Evolutionary conservation across 1,140 invertebrate genomes (phyloP), one percentile per base, ranked within the genome.

Genomic region (Musca domestica): DNA sequence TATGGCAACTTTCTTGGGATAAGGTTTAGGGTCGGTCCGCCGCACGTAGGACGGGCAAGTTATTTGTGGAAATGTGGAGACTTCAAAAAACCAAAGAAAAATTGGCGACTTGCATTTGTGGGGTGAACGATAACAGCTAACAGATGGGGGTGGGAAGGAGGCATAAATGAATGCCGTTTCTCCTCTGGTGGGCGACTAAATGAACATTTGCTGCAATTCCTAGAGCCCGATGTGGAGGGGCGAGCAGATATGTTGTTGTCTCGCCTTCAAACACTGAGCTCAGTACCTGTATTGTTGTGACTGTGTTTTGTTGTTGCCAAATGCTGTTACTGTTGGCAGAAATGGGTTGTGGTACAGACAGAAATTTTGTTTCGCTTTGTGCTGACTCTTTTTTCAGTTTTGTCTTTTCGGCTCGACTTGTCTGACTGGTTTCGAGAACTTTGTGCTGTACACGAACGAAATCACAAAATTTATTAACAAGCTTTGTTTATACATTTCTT

Each of bases 181-280:
- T 34, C 12, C 17, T 30, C 30, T 27, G 41, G 56, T 61, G 56
- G 56, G 56, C 56, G 56, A 41, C 34, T 34, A 34, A 61, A 61
- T 15, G 56, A 61, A 58, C 22, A 22, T 23, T 54, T 6, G 1
- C 52, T 23, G 12, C 15, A 56, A 15, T 27, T 12, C 12, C 4
- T 14, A 56, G 52, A 15, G n/a, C 10, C 34, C 6, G 34, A 41
- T 5, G 10, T 5, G 4, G 34, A 10, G 6, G 52, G 52, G 23
- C n/a, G 52, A 2, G 14, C 23, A 23, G 14, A 3, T 2, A n/a
- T 56, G 23, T 14, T 54, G 1, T 22, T n/a, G n/a, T 54, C 12
- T 54, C 23, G 20, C 27, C 27, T 30, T 41, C 34, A 41, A 41
- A 41, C 34, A 12, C 34, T 9, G 10, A 41, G 10, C 34, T 2